Evolutionary conservation across 2,113 vertebrate genomes (phyloP).

Genomic region (Syrmaticus mikado): DNA sequence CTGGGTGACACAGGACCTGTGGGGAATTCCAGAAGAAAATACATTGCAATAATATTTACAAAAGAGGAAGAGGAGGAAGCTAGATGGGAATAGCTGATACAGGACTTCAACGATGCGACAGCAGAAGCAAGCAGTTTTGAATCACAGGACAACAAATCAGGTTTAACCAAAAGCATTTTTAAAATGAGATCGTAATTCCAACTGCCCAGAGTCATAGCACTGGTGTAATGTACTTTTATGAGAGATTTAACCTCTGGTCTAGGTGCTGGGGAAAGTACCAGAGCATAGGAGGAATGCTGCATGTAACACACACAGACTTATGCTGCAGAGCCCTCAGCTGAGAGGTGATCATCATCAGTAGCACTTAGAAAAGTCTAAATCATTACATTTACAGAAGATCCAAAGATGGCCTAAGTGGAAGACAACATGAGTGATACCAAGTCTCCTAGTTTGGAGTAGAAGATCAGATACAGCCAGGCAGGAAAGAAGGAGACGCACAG

Average conservation of each 20-base stretch:
- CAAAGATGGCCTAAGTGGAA: not conserved
- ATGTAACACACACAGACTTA: not conserved
- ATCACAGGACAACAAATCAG: not conserved
- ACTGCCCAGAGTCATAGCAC: not conserved
- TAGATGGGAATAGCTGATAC: not conserved
- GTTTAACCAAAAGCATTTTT: not conserved
- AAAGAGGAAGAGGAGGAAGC: not conserved
- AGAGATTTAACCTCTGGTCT: not conserved
- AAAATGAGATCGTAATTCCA: not conserved
- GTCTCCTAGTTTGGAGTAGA: not conserved
- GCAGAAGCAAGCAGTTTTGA: not conserved
- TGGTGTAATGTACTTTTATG: not conserved
- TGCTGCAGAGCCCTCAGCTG: not conserved
- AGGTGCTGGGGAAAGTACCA: not conserved
- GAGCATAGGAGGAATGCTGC: not conserved
- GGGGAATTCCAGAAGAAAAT: not conserved
- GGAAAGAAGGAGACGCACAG: not conserved
- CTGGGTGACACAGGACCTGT: not conserved
- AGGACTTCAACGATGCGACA: not conserved
- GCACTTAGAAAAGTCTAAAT: not conserved
- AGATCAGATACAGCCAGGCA: not conserved
- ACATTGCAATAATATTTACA: not conserved
- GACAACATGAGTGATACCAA: fast-evolving
- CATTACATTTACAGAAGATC: not conserved
- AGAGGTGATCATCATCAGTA: not conserved